Evolutionary conservation across 2,113 vertebrate species (phyloP), one percentile per base, ranked within the genome.

Genomic region (Entosphenus tridentatus): DNA sequence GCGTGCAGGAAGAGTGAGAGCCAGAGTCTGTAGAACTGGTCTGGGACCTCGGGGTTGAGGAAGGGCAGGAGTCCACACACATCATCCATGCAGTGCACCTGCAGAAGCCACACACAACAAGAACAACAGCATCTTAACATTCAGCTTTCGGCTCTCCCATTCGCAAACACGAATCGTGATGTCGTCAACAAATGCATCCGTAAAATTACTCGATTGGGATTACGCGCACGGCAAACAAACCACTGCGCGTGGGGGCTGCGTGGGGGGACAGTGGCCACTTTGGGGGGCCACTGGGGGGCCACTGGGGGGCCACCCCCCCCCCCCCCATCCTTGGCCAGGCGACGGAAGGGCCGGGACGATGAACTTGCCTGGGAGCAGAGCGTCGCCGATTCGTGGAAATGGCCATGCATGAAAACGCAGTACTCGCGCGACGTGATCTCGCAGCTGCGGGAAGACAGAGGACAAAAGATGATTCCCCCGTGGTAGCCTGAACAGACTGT

Each of bases 11-110:
- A 97, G 70, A 98, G 87, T 0, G 93, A 98, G 70, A 98, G 86
- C 93, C 92, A 98, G 69, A 98, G 86, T 73, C 92, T 84, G 78
- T 98, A 98, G 78, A 98, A 96, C 83, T 98, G 93, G 80, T 98
- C 93, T 21, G 93, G 93, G 74, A 93, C 83, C 76, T 95, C 91
- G 0, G 92, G 93, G 75, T 98, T 96, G 72, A 97, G 85, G 77
- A 98, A 98, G 73, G 89, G 93, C 73, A 97, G 82, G 67, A 98
- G 87, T 70, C 93, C 93, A 62, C 93, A 98, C 57, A 98, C 87
- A 0, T 96, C 89, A 69, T 96, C 89, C 89, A 97, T 95, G 78
- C 93, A 98, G 79, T 95, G 90, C 70, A 98, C 90, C 92, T 98
- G 75, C 12, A 39, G 62, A 7, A 39, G 39, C 39, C 39, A 7